Base-by-base conservation (phyloP, 2,888 invertebrate genomes). In the Troides oblongomaculatus region DNA sequence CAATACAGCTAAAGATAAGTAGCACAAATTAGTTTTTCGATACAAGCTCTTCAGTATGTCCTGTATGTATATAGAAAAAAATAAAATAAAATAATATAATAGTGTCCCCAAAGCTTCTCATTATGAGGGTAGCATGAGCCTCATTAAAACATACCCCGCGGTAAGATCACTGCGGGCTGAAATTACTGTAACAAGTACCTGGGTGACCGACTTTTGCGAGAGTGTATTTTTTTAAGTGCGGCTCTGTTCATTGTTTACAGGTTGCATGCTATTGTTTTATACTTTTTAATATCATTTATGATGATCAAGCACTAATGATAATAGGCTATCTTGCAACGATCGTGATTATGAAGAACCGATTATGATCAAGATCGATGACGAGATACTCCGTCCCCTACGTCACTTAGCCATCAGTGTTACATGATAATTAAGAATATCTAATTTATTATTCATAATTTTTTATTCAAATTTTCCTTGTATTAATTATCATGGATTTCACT, bases 101-200 rank as follows among this genome's bases (percentile, higher is more conserved):
- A 58, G 23, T 57, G 62, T 57, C 57, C 30, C 62, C 46, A 21
- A 12, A 62, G 23, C 58, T 62, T 58, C 62, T 58, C 62, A 69
- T 69, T 65, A 65, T 58, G 21, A n/a, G 64, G 60, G 59, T 23
- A 57, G 56, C 69, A 46, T 62, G 69, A 43, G 43, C 36, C 65
- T 69, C 69, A 69, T 69, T 69, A 69, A 65, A 69, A 50, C 62
- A 57, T 57, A 69, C 65, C 69, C 69, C 50, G 65, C 65, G 65
- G 69, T 36, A 23, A 60, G 58, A 60, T n/a, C 30, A 30, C 65
- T 64, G 61, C 56, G 64, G 23, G 57, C 23, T 57, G 62, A 65
- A 65, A 69, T 69, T 62, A 62, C 65, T 65, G 62, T 43, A 62
- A 21, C 56, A 58, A 62, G 69, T 57, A 69, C 65, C 65, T 65